Conservation (phyloP, 2,797 vertebrate genomes). For the Erethizon dorsatum region DNA sequence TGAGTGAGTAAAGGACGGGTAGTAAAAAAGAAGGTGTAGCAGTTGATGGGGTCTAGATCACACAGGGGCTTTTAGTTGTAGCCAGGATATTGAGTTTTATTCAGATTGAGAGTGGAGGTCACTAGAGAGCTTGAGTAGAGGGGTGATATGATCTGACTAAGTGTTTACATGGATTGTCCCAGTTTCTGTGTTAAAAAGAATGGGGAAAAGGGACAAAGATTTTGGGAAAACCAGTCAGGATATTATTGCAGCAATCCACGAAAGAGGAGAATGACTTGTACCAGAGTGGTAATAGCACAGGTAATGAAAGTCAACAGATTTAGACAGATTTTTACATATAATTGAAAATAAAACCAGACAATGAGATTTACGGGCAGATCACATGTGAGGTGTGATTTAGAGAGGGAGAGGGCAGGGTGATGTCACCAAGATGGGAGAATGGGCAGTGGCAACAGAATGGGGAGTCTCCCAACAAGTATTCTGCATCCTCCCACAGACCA, state of each 20-base stretch:
- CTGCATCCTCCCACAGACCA: neutral
- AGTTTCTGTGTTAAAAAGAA: neutral
- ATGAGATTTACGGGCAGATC: neutral
- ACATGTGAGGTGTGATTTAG: neutral
- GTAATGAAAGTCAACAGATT: neutral
- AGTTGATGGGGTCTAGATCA: neutral
- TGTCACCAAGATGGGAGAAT: neutral
- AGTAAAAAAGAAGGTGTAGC: neutral
- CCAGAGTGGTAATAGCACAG: neutral
- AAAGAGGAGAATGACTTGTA: neutral
- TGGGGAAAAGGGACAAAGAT: neutral
- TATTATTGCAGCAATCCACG: neutral
- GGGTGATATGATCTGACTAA: neutral
- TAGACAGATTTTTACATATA: neutral
- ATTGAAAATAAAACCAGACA: neutral
- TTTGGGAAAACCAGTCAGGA: neutral
- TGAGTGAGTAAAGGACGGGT: neutral
- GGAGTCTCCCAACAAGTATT: neutral
- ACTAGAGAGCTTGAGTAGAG: conserved; percentile 13
- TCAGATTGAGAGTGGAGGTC: neutral
- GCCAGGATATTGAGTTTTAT: neutral
- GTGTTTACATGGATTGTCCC: neutral
- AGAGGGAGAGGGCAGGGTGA: neutral
- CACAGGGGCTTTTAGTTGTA: neutral
- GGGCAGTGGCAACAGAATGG: neutral